Percentiles rank a stretch among this genome's conserved stretches.
Conservation (phyloP, 2,797 vertebrate genomes). For the Aulostomus chinensis region DNA sequence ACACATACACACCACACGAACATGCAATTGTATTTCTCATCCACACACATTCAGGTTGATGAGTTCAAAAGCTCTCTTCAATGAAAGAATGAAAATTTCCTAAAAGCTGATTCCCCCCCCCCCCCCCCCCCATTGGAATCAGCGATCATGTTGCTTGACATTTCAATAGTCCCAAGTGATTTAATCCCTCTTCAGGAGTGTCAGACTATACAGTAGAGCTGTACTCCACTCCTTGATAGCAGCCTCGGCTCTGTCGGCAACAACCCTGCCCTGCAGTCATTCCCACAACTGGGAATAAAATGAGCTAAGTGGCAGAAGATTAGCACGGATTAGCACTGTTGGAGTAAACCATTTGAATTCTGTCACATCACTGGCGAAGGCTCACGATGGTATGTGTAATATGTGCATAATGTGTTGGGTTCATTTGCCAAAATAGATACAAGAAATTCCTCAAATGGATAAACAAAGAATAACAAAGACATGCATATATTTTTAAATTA, state of each 20-base stretch:
- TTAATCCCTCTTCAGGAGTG: conserved; percentile 28
- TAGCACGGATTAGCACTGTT: conserved; percentile 41
- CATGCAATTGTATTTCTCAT: too few relatives aligned
- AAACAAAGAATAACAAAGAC: too few relatives aligned
- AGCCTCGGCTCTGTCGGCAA: conserved; percentile 16
- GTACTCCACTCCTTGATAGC: conserved; percentile 29
- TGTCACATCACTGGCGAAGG: conserved; percentile 11
- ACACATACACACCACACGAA: too few relatives aligned
- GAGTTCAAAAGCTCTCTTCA: conserved; percentile 7
- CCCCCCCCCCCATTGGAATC: too few relatives aligned
- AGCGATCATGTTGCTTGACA: conserved; percentile 44
- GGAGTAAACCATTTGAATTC: conserved; percentile 41
- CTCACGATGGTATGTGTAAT: conserved; percentile 9
- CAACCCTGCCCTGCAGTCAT: conserved; percentile 30
- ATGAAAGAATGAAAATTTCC: conserved; percentile 10
- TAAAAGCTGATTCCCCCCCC: conserved; percentile 6
- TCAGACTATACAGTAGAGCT: conserved; percentile 11
- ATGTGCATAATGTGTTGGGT: neutral
- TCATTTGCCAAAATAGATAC: too few relatives aligned
- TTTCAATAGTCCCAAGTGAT: conserved; percentile 29
- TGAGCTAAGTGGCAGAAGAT: conserved; percentile 43
- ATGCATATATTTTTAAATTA: too few relatives aligned
- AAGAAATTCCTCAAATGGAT: too few relatives aligned
- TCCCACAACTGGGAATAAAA: conserved; percentile 47
- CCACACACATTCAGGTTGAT: too few relatives aligned